Evolutionary conservation across 2,113 vertebrate genomes (phyloP).

Genomic region (Taxidea taxus): DNA sequence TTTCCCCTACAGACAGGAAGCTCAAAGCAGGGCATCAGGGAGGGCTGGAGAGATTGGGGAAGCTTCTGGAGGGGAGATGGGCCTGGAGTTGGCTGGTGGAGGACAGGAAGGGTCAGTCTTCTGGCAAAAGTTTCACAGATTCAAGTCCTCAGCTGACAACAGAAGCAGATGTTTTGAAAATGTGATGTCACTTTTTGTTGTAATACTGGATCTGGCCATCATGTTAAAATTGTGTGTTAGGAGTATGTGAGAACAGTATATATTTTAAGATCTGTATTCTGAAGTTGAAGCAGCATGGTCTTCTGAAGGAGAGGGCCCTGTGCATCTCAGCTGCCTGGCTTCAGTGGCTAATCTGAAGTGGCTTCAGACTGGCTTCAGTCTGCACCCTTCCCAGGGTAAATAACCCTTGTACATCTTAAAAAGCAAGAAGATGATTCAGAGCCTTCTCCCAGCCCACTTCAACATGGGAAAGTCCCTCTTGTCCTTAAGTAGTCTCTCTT

Average conservation of each 20-base stretch:
- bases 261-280: background rate
- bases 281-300: background rate
- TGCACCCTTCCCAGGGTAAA: no score
- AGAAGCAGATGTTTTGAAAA: background rate
- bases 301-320: background rate
- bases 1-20: background rate
- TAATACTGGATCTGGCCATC: background rate
- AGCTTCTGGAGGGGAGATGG: background rate
- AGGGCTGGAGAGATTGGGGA: background rate
- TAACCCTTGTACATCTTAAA: background rate
- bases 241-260: background rate
- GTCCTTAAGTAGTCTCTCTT: background rate
- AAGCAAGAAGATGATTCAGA: background rate
- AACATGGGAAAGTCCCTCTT: fast-evolving
- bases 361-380: no score
- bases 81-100: background rate
- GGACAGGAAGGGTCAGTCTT: background rate
- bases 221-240: background rate
- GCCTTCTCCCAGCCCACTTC: background rate
- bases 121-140: background rate
- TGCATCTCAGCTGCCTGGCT: background rate
- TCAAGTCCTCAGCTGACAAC: background rate
- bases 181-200: background rate
- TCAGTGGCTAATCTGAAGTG: background rate
- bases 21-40: background rate